Base-by-base conservation (phyloP, 1,140 invertebrate species). In the Pseudomyrmex concolor region DNA sequence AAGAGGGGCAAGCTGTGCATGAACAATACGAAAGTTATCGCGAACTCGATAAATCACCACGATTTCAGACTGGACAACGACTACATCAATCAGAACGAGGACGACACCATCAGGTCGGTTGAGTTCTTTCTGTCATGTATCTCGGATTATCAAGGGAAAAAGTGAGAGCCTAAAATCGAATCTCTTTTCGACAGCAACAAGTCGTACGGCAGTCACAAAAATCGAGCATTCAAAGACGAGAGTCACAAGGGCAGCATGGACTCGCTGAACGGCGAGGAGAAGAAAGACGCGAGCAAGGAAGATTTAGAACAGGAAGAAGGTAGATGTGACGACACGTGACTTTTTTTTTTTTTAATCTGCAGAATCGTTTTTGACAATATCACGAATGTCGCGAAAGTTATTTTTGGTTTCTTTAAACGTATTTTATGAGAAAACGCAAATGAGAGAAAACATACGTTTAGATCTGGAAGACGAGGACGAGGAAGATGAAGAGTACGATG, bases 171-270 rank as follows among this genome's bases (percentile, higher is more conserved):
- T 34, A 34, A 34, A 34, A 34, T 34, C 34, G 34, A 34, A 34
- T 34, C 34, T 51, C 70, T 66, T 34, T 84, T 81, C 87, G 88
- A 86, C 88, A 98, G 98, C 95, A 97, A 97, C 94, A 98, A 98
- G 94, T 98, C 98, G 59, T 98, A 98, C 91, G 97, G 97, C 83
- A 98, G 97, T 93, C 97, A 98, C 94, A 98, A 98, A 93, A 97
- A 98, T 93, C 96, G 97, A 86, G 96, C 97, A 71, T 97, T 97
- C 92, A 97, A 98, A 94, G 97, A 98, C 89, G 97, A 97, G 92
- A 98, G 97, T 94, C 97, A 98, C 92, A 98, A 98, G 95, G 97
- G 97, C 82, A 97, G 97, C 91, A 95, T 97, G 89, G 97, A 97
- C 91, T 97, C 97, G 72, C 95, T 98, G 92, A 96, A 97, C 82